phyloP scores from a whole-genome alignment of 2,113 vertebrate species.

The Pheucticus melanocephalus region DNA sequence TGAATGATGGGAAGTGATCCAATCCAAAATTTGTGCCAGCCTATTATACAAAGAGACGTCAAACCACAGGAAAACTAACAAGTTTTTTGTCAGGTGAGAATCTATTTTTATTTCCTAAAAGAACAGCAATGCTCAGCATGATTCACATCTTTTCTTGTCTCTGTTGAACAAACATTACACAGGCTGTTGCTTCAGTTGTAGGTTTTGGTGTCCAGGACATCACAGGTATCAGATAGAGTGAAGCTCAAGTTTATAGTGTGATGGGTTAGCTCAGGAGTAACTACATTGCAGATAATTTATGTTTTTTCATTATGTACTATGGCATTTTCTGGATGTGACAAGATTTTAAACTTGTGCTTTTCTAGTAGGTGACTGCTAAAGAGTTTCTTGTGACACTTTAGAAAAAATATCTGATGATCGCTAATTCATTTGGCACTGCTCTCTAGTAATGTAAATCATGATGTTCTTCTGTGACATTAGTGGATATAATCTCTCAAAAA shows the following conservation, averaged over 20 bases:
- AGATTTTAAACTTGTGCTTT: not conserved
- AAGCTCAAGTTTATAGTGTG: not conserved
- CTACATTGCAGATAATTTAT: not conserved
- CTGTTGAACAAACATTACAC: not conserved
- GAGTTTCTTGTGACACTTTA: not conserved
- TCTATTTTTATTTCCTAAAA: not conserved
- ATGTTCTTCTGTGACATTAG: not conserved
- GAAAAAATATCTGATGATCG: slow-evolving; percentile 1
- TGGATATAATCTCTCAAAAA: slow-evolving; percentile 41
- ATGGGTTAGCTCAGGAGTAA: not conserved
- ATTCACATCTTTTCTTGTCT: not conserved
- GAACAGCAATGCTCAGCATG: not conserved
- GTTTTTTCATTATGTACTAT: not conserved
- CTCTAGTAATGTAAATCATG: not conserved
- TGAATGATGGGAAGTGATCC: not conserved
- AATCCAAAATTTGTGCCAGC: not conserved
- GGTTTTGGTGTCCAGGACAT: not conserved
- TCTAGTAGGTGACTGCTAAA: not conserved
- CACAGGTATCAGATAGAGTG: not conserved
- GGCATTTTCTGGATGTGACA: not conserved
- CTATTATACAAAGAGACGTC: not conserved
- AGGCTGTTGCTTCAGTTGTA: not conserved
- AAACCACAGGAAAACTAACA: not conserved
- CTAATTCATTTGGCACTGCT: not conserved
- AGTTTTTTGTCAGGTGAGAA: not conserved